A percentile compares a stretch with the other conserved stretches of the same genome.
Evolutionary conservation across 2,888 invertebrate genomes (phyloP).

Genomic region (Xanthia togata): DNA sequence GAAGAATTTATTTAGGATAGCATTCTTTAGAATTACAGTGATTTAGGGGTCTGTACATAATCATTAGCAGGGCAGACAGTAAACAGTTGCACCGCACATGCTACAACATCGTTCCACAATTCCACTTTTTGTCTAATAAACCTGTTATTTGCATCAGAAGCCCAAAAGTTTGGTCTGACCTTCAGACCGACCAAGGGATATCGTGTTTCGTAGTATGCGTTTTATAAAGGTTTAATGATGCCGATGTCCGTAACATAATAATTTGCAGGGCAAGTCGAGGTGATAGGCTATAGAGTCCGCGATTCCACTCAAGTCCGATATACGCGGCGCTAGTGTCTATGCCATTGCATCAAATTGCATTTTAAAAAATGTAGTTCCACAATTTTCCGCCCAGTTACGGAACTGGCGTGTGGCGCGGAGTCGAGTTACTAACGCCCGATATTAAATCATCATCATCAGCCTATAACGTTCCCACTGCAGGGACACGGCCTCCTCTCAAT

Average conservation of each 20-base stretch:
- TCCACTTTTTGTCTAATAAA: neutral
- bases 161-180: neutral
- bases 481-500: no score
- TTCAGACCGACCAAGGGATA: neutral
- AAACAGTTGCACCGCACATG: neutral
- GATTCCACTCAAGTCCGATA: no score
- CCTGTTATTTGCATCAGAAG: neutral
- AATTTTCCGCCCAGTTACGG: no score
- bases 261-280: no score
- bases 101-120: neutral
- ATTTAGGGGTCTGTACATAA: neutral
- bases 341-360: no score
- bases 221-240: neutral
- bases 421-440: neutral
- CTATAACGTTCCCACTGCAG: no score
- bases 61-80: neutral
- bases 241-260: no score
- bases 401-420: no score
- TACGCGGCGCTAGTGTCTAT: no score
- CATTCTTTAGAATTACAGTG: slow-evolving; percentile 4
- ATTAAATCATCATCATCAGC: no score
- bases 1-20: neutral
- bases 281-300: no score
- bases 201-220: neutral
- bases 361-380: no score